Evolutionary conservation across 2,113 vertebrate genomes (phyloP).

Genomic region (Myxocyprinus asiaticus): DNA sequence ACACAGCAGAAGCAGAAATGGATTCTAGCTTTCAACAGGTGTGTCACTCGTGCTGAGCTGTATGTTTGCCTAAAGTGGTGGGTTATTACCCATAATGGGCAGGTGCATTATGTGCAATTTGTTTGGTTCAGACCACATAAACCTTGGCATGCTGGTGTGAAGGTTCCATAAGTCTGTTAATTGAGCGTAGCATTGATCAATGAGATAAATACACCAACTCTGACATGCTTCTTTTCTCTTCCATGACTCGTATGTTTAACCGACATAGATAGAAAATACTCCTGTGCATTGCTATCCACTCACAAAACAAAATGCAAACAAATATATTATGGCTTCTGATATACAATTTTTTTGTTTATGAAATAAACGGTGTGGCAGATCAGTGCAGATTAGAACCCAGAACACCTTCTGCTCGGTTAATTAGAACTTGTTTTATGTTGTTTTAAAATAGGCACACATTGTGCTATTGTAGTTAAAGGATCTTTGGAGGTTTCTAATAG

Average conservation of each 20-base stretch:
- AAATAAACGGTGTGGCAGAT: no score
- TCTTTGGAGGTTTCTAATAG: no score
- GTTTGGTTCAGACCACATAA: slow-evolving; percentile 2
- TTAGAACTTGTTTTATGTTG: no score
- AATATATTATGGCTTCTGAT: no score
- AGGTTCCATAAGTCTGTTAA: slow-evolving; percentile 34
- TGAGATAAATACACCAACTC: slow-evolving; percentile 6
- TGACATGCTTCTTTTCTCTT: background rate
- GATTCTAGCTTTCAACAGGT: background rate
- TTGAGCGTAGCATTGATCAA: slow-evolving; percentile 24
- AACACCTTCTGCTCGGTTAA: no score
- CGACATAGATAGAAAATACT: background rate
- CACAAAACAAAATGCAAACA: no score
- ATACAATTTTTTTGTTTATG: no score
- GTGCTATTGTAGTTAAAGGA: no score
- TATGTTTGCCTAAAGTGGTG: slow-evolving; percentile 4
- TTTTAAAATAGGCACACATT: no score
- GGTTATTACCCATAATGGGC: slow-evolving; percentile 22
- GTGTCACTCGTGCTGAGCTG: slow-evolving; percentile 1
- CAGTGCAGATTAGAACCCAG: no score
- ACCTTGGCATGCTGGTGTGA: slow-evolving; percentile 25
- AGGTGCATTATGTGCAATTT: slow-evolving; percentile 21
- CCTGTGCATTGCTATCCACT: no score
- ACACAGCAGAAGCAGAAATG: background rate
- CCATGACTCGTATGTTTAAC: slow-evolving; percentile 5